Base-by-base conservation (phyloP, 2,888 invertebrate species). In the Endomychus coccineus region DNA sequence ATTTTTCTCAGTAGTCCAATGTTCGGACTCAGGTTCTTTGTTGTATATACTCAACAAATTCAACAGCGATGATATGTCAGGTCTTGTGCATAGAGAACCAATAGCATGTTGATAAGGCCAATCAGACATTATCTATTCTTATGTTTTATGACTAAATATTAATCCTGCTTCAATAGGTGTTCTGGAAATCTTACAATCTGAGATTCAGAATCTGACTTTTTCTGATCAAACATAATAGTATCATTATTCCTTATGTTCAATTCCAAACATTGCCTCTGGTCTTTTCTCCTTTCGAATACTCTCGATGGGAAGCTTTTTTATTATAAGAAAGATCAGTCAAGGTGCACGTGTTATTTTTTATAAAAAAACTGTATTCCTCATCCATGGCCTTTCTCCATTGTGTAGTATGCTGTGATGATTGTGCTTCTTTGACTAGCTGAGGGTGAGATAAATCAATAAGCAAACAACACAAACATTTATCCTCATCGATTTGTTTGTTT, bases 1-100 rank as follows among this genome's bases (percentile, higher is more conserved):
- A n/a, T n/a, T 25, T 11, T 25, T 25, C 11, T 7, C 25, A 25
- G 25, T 10, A 9, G 25, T 25, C 25, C 25, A 25, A 11, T 25
- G 36, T 17, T 16, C 24, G 22, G 12, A 15, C 17, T 22, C 32
- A 23, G 11, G 28, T 3, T 33, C 27, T 7, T 33, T 27, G 16
- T 19, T 19, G 9, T 19, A 19, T 19, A 6, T 7, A 25, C 25
- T 25, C 5, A 25, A 6, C 9, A 10, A 9, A 11, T 25, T 11
- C 7, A 25, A 6, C 6, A 10, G 9, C 5, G 10, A 25, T 9
- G 25, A 9, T 9, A 25, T 25, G 11, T 25, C 25, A 7, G 25
- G 25, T 11, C 25, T 25, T 25, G 25, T 25, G 6, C 9, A 6
- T 19, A 19, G 21, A 19, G 6, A 7, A 6, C 21, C 6, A n/a